These are phyloP conservation scores for Leptodactylus fallax DNA, from an alignment of 2,797 vertebrate species.

Conservation along the genomic window DNA sequence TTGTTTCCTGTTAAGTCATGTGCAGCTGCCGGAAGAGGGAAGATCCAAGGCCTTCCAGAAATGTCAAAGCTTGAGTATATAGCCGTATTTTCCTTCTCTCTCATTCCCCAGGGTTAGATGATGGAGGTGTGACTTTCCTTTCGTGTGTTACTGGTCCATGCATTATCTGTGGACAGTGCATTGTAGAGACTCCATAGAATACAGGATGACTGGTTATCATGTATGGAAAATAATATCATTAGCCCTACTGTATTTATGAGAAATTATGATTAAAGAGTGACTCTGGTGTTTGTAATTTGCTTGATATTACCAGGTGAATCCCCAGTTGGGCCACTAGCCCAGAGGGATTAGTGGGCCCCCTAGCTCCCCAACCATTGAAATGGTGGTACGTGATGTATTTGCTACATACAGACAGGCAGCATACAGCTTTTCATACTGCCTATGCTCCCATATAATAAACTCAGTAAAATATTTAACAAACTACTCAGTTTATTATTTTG, in stretches of 20 bases:
- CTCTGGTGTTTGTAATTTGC: not conserved
- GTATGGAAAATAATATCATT: not conserved
- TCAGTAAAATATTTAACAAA: too few relatives aligned
- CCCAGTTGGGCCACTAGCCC: too few relatives aligned
- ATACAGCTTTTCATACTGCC: too few relatives aligned
- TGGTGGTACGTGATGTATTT: too few relatives aligned
- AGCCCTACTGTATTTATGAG: not conserved
- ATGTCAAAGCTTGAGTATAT: conserved; percentile 10
- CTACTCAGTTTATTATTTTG: too few relatives aligned
- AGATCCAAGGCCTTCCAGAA: conserved; percentile 44
- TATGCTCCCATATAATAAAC: too few relatives aligned
- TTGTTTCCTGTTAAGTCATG: conserved; percentile 63
- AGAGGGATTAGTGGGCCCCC: too few relatives aligned
- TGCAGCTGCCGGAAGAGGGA: conserved; percentile 51
- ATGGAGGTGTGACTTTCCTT: not conserved
- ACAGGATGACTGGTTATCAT: not conserved
- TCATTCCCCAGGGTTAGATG: conserved; percentile 19
- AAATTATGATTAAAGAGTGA: not conserved
- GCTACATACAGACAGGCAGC: too few relatives aligned
- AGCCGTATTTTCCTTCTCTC: conserved; percentile 13
- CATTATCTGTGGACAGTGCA: not conserved
- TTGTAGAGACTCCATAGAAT: not conserved
- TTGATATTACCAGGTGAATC: not conserved
- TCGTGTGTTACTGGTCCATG: not conserved
- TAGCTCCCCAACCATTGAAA: too few relatives aligned